Conservation (phyloP, 2,797 vertebrate genomes). For the Pachyuromys duprasi region DNA sequence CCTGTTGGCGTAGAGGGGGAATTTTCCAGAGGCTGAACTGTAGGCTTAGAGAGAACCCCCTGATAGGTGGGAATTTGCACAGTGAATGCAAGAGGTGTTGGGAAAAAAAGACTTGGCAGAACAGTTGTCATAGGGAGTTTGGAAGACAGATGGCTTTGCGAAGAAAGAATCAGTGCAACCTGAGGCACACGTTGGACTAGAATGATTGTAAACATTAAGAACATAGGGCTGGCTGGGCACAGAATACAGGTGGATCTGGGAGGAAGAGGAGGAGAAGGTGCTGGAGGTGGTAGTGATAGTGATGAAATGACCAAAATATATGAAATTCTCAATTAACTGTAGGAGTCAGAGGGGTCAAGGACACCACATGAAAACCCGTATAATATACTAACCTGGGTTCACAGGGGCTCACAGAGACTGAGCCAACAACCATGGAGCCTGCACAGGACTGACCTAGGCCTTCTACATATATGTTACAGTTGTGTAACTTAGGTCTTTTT, state of each 20-base stretch:
- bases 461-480: neutral
- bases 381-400: neutral
- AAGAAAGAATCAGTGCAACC: neutral
- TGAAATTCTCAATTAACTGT: neutral
- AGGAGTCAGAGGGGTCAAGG: neutral
- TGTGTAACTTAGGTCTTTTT: neutral
- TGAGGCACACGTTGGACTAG: neutral
- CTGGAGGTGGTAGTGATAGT: too few relatives aligned
- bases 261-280: too few relatives aligned
- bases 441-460: neutral
- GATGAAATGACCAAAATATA: neutral
- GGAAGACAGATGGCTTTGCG: neutral
- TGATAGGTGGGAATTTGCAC: neutral
- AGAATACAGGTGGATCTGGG: neutral
- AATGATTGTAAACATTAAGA: neutral
- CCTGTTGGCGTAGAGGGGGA: too few relatives aligned
- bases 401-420: neutral
- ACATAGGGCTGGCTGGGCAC: neutral
- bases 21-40: neutral
- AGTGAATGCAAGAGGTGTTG: neutral
- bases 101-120: neutral
- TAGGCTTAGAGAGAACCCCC: too few relatives aligned
- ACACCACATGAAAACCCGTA: neutral
- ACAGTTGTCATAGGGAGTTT: neutral
- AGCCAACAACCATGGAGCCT: neutral